Evolutionary conservation across 1,140 invertebrate genomes (phyloP).

Genomic region (Drosophila sechellia): DNA sequence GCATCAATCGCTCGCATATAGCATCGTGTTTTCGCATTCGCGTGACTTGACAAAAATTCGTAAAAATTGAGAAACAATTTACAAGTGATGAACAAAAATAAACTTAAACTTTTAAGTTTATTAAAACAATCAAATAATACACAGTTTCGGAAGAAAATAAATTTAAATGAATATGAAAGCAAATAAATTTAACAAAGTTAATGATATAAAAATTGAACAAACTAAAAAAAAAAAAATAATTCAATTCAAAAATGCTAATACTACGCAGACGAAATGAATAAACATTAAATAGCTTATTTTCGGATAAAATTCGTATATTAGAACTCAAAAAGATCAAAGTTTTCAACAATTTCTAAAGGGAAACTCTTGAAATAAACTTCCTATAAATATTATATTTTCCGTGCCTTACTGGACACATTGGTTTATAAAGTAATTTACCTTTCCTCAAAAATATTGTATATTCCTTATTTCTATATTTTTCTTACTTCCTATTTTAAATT

Average conservation of each 20-base stretch:
- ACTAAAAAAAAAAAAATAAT: not conserved
- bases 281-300: too few species aligned
- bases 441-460: not conserved
- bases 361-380: not conserved
- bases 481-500: not conserved
- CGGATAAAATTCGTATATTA: too few species aligned
- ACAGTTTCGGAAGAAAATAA: not conserved
- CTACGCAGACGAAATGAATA: too few species aligned
- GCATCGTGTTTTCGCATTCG: slow-evolving; percentile 54
- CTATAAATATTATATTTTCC: not conserved
- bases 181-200: not conserved
- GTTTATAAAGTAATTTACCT: not conserved
- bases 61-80: slow-evolving; percentile 33
- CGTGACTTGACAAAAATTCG: slow-evolving; percentile 45
- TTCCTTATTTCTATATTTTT: not conserved
- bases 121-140: not conserved
- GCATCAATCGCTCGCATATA: slow-evolving; percentile 40
- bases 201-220: not conserved
- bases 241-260: not conserved
- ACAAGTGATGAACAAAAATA: slow-evolving; percentile 23
- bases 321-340: too few species aligned
- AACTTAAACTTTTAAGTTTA: not conserved
- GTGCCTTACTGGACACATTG: not conserved
- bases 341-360: too few species aligned
- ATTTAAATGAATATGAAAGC: not conserved